Conservation (phyloP, 2,797 vertebrate species). For the Tragelaphus oryx region DNA sequence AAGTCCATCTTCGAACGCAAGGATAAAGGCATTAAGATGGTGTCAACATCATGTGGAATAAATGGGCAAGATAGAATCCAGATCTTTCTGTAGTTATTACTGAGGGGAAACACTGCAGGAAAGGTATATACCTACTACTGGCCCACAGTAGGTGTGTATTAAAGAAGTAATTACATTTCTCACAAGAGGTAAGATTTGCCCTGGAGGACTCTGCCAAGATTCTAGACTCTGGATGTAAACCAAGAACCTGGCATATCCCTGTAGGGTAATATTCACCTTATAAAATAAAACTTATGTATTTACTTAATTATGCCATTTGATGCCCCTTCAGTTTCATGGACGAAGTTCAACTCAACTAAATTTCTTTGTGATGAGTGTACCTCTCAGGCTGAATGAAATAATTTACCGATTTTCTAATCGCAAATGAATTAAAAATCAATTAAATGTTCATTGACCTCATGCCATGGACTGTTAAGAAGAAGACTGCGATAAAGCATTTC, state of each 20-base stretch:
- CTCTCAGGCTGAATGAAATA: not conserved
- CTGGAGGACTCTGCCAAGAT: constrained; percentile 46
- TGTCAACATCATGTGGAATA: not conserved
- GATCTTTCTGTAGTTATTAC: not conserved
- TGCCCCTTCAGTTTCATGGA: constrained; percentile 21
- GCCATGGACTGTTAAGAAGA: not conserved
- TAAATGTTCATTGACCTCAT: constrained; percentile 16
- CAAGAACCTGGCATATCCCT: constrained; percentile 56
- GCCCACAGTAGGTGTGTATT: not conserved
- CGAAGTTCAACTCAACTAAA: constrained; percentile 42
- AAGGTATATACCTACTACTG: not conserved
- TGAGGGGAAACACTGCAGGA: not conserved
- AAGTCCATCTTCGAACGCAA: not conserved
- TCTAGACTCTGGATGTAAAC: constrained; percentile 52
- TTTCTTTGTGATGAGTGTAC: constrained; percentile 55
- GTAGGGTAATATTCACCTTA: constrained; percentile 59
- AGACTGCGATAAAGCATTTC: constrained; percentile 3
- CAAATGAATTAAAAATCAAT: constrained; percentile 57
- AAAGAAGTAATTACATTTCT: constrained; percentile 51
- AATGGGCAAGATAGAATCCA: not conserved
- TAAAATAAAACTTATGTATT: constrained; percentile 70
- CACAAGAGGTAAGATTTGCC: constrained; percentile 34
- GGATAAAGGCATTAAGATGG: not conserved
- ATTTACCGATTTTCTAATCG: constrained; percentile 59
- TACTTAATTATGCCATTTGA: constrained; percentile 60